phyloP scores from a whole-genome alignment of 2,797 vertebrate species.

The Orestias chungarensis region DNA sequence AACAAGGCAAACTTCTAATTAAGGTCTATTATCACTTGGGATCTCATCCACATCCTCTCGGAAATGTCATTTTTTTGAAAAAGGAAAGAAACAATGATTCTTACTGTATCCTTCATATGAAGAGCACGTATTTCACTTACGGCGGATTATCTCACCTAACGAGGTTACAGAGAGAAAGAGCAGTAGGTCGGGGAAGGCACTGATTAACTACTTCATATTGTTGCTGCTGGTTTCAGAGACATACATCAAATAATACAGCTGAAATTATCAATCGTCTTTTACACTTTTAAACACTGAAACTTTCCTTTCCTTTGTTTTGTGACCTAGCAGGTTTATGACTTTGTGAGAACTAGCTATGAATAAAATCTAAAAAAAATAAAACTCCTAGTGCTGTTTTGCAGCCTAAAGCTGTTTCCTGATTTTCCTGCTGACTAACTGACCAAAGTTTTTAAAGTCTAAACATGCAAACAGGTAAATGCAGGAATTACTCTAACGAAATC shows the following conservation, averaged over 20 bases:
- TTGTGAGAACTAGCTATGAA: neutral
- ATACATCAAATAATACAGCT: neutral
- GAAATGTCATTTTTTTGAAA: constrained; percentile 25
- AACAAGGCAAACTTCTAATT: constrained; percentile 42
- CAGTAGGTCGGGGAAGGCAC: neutral
- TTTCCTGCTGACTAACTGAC: constrained; percentile 16
- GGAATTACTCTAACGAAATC: constrained; percentile 44
- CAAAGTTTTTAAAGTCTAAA: neutral
- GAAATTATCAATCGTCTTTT: no score
- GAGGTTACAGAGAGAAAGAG: neutral
- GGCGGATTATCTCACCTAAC: neutral
- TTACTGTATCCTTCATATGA: constrained; percentile 3
- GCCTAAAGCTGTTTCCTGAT: constrained; percentile 3
- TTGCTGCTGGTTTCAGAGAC: neutral
- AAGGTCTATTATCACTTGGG: constrained; percentile 32
- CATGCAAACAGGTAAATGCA: constrained; percentile 47
- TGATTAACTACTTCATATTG: neutral
- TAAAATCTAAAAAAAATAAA: neutral
- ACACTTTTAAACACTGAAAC: neutral
- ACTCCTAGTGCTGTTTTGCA: neutral
- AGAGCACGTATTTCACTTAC: neutral
- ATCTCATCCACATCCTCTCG: constrained; percentile 15
- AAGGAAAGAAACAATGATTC: constrained; percentile 3
- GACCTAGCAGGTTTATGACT: neutral
- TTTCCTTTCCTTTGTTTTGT: neutral